Base-by-base conservation (phyloP, 1,140 invertebrate genomes). In the Drosophila rufa region DNA sequence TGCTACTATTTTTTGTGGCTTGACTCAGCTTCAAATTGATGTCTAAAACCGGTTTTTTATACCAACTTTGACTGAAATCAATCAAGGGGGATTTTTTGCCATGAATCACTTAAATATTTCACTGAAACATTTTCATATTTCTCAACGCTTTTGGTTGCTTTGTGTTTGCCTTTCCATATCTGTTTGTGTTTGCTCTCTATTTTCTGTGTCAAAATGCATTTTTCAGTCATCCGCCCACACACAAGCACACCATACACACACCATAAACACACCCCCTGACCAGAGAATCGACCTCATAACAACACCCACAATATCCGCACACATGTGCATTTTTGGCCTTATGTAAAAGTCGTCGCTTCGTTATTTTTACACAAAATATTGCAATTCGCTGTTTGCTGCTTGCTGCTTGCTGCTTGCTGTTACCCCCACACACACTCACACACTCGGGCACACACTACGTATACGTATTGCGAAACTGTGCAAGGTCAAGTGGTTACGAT, bases 181-280 rank as follows among this genome's bases (percentile, higher is more conserved):
- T 62, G 1, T 38, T 19, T 47, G 33, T 65, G 43, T 46, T 47
- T 45, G 11, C 46, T 68, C 17, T 22, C 17, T 61, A 40, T 51
- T 82, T 83, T 89, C 73, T 87, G 85, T 87, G 84, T 89, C 84
- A 84, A 89, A 56, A 80, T 87, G 84, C 84, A 87, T 87, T 87
- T 87, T 89, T 68, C 84, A 87, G 84, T 89, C 84, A 87, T 89
- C 80, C 78, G 64, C 81, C 80, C 50, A 53, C 81, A 70, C 14
- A 17, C n/a, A 17, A 4, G 11, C 8, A n/a, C 5, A 19, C 9
- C 8, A n/a, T 2, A 4, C 4, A 19, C 12, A 36, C 5, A 22
- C 7, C 36, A 22, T 15, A 38, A 33, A 38, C 51, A 55, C 30
- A 53, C 33, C 53, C 36, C 53, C 53, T 40, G 19, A 51, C 56